These are phyloP conservation scores for Leptobrachium leishanense DNA, from an alignment of 2,113 vertebrate genomes.

Conservation along the genomic window DNA sequence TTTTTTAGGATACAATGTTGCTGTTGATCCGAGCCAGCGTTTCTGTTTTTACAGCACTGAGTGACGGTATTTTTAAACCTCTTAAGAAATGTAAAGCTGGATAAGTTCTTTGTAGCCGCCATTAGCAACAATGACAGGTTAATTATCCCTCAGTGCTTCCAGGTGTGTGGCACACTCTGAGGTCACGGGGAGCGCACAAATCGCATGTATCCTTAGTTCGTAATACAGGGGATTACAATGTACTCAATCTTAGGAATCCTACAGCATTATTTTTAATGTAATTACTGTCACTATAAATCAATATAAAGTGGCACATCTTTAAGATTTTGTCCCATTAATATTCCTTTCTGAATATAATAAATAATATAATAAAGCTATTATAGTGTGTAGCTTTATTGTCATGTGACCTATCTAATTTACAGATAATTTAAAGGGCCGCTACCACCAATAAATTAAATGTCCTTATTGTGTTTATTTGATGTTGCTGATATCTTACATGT, in stretches of 20 bases:
- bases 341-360: no score
- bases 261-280: no score
- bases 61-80: slow-evolving; percentile 51
- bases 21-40: slow-evolving; percentile 51
- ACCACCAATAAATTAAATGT: no score
- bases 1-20: slow-evolving; percentile 29
- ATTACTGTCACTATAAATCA: no score
- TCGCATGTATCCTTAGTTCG: slow-evolving; percentile 67
- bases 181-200: slow-evolving; percentile 61
- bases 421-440: no score
- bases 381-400: no score
- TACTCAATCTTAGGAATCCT: not conserved
- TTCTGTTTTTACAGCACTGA: slow-evolving; percentile 51
- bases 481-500: no score
- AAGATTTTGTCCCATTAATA: no score
- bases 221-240: slow-evolving; percentile 58
- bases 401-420: no score
- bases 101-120: slow-evolving; percentile 64
- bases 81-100: slow-evolving; percentile 54
- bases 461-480: no score
- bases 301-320: no score
- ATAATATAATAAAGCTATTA: no score
- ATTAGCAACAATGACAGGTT: slow-evolving; percentile 72
- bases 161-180: slow-evolving; percentile 75
- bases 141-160: slow-evolving; percentile 75